Evolutionary conservation across 37 sponge, comb jelly and placozoan species (phyloP).

Genomic region (Theonella swinhoei): DNA sequence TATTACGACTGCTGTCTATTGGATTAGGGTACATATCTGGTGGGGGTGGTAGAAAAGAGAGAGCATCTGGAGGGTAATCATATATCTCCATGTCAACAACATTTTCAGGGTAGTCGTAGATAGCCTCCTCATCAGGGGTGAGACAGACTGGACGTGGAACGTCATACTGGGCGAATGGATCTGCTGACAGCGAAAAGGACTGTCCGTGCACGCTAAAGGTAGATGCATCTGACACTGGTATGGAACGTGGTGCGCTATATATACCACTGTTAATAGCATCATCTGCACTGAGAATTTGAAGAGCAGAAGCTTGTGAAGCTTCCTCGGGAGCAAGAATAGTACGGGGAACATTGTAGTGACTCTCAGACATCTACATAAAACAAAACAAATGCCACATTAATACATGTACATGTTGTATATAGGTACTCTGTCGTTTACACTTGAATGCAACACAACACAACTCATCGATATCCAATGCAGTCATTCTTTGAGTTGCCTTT

Average conservation of each 20-base stretch:
- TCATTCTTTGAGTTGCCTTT: too few species aligned
- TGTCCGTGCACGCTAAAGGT: neutral
- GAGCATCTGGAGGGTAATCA: conserved; percentile 81
- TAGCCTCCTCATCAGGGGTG: conserved; percentile 50
- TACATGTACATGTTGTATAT: too few species aligned
- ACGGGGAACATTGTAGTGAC: conserved; percentile 48
- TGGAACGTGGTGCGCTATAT: conserved; percentile 46
- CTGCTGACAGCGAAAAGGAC: neutral
- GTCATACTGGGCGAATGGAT: conserved; percentile 51
- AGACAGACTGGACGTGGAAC: conserved; percentile 41
- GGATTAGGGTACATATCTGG: neutral
- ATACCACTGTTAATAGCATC: conserved; percentile 41
- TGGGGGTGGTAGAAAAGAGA: neutral
- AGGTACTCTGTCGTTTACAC: too few species aligned
- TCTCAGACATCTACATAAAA: neutral
- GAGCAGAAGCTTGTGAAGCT: neutral
- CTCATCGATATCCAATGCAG: too few species aligned
- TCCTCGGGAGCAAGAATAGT: neutral
- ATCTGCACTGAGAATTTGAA: neutral
- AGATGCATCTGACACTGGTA: neutral
- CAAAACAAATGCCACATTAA: neutral
- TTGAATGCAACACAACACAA: too few species aligned
- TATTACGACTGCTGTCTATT: conserved; percentile 19
- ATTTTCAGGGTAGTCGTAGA: conserved; percentile 65
- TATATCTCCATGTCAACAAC: conserved; percentile 64